Base-by-base conservation (phyloP, 1,140 invertebrate species). In the Steinernema khuongi region DNA sequence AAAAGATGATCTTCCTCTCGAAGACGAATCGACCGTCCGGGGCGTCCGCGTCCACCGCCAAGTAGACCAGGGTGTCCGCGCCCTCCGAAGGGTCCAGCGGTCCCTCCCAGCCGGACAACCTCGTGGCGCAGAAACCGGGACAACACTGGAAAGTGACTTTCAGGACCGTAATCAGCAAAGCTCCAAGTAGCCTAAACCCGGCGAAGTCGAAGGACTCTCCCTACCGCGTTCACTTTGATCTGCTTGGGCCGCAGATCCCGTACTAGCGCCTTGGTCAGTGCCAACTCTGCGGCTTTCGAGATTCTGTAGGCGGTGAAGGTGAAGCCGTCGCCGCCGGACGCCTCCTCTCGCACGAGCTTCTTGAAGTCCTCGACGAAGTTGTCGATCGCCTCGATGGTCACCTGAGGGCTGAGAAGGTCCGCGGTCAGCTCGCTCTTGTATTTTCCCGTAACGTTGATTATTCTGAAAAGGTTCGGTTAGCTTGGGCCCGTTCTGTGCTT, bases 101-200 rank as follows among this genome's bases (percentile, higher is more conserved):
- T 60, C 50, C 50, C 19, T 60, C 50, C 4, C 14, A 60, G 50
- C 26, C 50, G 11, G 50, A 60, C 50, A 60, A 4, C 19, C 50
- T 14, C 7, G 50, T 60, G 7, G 50, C 50, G 4, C 14, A 14
- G 50, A n/a, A 60, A 4, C 50, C 50, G 11, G 50, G 50, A 26
- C 50, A 60, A 26, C 50, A 60, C 50, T 60, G 50, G 19, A 60
- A 60, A n/a, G n/a, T n/a, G n/a, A n/a, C n/a, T n/a, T n/a, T n/a
- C n/a, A n/a, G n/a, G n/a, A n/a, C n/a, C n/a, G n/a, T n/a, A n/a
- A n/a, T n/a, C n/a, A n/a, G n/a, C n/a, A n/a, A n/a, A n/a, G n/a
- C n/a, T n/a, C n/a, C n/a, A n/a, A n/a, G n/a, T n/a, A n/a, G n/a
- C n/a, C n/a, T n/a, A n/a, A n/a, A n/a, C n/a, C n/a, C n/a, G n/a